Conservation (phyloP, 1,140 invertebrate species). For the Bombyx mori region ASM3026992v2 NC_085119.1:10452501-10453000, state of each 20-base stretch:
- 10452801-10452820: constrained; percentile 61
- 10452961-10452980: constrained; percentile 95
- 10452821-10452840: constrained; percentile 73
- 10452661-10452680: constrained; percentile 70
- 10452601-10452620: constrained; percentile 1
- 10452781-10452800: constrained; percentile 34
- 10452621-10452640: constrained; percentile 10
- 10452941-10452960: constrained; percentile 88
- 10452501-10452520: constrained; percentile 43
- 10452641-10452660: constrained; percentile 63
- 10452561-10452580: constrained; percentile 42
- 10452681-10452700: constrained; percentile 55
- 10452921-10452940: constrained; percentile 75
- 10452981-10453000: constrained; percentile 90
- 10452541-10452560: constrained; percentile 49
- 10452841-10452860: constrained; percentile 78
- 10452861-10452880: constrained; percentile 66
- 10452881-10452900: constrained; percentile 74
- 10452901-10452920: constrained; percentile 58
- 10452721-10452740: constrained; percentile 67
- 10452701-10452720: constrained; percentile 62
- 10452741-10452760: constrained; percentile 68
- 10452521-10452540: constrained; percentile 47
- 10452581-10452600: background rate
- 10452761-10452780: constrained; percentile 37